Conservation (phyloP, 92 coral and sea anemone genomes). For the Zoanthus gigantus region DNA sequence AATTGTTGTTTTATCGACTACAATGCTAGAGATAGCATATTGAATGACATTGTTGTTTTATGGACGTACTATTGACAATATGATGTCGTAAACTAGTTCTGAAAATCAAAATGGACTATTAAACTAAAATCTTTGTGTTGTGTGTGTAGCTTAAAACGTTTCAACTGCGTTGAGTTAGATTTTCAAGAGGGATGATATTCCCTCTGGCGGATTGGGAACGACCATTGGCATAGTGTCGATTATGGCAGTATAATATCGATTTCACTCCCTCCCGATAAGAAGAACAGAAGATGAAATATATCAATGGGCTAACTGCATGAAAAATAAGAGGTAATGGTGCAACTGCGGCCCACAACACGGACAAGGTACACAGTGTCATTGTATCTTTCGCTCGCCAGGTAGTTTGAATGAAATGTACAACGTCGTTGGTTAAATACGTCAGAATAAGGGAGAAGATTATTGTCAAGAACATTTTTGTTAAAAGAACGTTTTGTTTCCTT, state of each 20-base stretch:
- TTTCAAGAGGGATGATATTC: background rate
- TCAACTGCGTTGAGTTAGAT: conserved; percentile 27
- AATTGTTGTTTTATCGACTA: too few relatives aligned
- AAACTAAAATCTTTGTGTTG: too few relatives aligned
- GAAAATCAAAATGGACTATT: too few relatives aligned
- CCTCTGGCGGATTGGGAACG: background rate
- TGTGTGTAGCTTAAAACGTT: too few relatives aligned
- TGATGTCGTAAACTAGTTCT: too few relatives aligned
- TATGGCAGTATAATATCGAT: background rate
- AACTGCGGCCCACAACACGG: conserved; percentile 25
- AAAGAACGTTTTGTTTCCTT: conserved; percentile 43
- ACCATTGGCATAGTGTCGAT: background rate
- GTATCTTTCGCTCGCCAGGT: background rate
- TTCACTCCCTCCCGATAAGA: conserved; percentile 39
- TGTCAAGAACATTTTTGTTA: conserved; percentile 39
- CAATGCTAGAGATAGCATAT: too few relatives aligned
- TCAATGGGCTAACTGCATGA: conserved; percentile 30
- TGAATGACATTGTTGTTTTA: too few relatives aligned
- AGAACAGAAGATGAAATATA: conserved; percentile 34
- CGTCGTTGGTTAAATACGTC: conserved; percentile 25
- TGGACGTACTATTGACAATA: too few relatives aligned
- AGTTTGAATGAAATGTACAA: conserved; percentile 15
- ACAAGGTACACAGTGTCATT: conserved; percentile 8
- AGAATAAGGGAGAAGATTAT: background rate
- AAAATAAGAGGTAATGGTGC: conserved; percentile 34